Conservation (phyloP, 2,797 vertebrate genomes). For the Streptopelia turtur region DNA sequence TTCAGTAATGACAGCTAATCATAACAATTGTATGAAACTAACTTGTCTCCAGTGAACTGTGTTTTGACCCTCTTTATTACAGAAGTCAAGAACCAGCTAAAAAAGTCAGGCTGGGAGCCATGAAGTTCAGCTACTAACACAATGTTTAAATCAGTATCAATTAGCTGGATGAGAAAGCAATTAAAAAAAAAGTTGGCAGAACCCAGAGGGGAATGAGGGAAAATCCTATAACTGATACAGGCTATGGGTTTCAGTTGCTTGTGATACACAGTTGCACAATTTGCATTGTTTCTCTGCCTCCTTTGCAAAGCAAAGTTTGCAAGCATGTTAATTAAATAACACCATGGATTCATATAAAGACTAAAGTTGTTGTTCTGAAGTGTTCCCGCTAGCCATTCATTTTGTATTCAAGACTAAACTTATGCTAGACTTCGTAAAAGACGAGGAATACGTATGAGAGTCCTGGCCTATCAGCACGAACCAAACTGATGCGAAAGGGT, state of each 20-base stretch:
- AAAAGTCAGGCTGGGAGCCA: not conserved
- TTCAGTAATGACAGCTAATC: not conserved
- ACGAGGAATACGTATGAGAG: not conserved
- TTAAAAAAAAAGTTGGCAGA: not conserved
- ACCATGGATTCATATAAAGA: not conserved
- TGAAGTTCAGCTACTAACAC: not conserved
- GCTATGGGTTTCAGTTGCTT: not conserved
- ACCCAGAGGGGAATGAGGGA: not conserved
- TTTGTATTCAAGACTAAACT: not conserved
- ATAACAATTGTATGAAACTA: not conserved
- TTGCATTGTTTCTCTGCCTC: not conserved
- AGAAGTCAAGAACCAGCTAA: not conserved
- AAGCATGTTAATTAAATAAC: not conserved
- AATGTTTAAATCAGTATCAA: not conserved
- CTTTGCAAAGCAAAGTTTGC: not conserved
- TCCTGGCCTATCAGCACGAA: not conserved
- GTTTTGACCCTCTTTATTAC: not conserved
- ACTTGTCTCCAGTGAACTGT: not conserved
- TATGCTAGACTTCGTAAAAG: not conserved
- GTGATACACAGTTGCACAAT: not conserved
- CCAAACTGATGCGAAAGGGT: fast-evolving
- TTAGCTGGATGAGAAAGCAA: not conserved
- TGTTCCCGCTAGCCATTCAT: not conserved
- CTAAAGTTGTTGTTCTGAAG: not conserved
- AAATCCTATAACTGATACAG: not conserved